phyloP scores from a whole-genome alignment of 2,888 invertebrate species.

The Aphodius granarius region DNA sequence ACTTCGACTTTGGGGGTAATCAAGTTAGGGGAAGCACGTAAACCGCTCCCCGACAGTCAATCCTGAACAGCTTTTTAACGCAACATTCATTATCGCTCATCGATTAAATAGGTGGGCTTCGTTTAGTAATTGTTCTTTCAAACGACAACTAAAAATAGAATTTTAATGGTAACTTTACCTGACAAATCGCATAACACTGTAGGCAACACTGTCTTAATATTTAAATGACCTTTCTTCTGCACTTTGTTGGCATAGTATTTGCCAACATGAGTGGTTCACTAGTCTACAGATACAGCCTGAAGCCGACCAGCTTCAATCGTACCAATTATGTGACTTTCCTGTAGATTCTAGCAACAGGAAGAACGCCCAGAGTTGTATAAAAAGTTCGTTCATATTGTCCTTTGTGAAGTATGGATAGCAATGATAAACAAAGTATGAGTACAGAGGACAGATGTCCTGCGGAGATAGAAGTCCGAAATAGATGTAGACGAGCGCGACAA shows the following conservation, averaged over 20 bases:
- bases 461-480: neutral
- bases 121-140: neutral
- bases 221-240: too few species aligned
- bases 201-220: too few species aligned
- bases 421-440: neutral
- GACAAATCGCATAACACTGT: too few species aligned
- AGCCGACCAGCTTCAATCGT: too few species aligned
- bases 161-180: too few species aligned
- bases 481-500: neutral
- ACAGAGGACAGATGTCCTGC: neutral
- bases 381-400: too few species aligned
- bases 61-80: neutral
- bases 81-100: neutral
- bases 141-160: neutral
- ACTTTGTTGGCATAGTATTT: too few species aligned
- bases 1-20: conserved; percentile 41
- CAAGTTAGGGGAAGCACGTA: conserved; percentile 45
- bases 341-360: too few species aligned
- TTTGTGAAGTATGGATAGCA: neutral
- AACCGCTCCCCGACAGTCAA: conserved; percentile 24
- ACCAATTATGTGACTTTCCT: too few species aligned
- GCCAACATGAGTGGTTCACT: too few species aligned
- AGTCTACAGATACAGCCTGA: too few species aligned
- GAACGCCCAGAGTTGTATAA: too few species aligned
- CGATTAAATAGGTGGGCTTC: neutral